phyloP scores from a whole-genome alignment of 2,113 vertebrate species.

The Myotis yumanensis region DNA sequence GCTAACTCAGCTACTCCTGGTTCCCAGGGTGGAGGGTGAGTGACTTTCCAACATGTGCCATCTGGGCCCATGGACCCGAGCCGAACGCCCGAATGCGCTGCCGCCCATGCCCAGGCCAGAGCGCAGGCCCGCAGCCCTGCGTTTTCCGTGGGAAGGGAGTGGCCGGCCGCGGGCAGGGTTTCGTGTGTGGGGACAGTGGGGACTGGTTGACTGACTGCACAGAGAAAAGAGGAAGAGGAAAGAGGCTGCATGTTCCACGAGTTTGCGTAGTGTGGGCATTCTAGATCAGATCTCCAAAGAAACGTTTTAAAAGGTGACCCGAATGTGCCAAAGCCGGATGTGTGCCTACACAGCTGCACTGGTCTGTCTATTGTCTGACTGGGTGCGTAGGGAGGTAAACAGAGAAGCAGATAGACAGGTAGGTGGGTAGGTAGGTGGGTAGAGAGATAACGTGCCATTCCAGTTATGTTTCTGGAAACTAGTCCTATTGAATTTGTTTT shows the following conservation, averaged over 20 bases:
- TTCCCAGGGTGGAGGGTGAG: too few species aligned
- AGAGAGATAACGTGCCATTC: background rate
- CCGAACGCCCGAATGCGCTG: too few species aligned
- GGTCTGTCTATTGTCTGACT: background rate
- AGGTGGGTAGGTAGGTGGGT: background rate
- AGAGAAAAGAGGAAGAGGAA: background rate
- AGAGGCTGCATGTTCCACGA: background rate
- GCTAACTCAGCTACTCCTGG: fast-evolving
- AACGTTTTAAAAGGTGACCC: background rate
- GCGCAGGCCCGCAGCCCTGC: too few species aligned
- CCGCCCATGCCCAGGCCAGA: too few species aligned
- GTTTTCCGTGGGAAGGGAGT: too few species aligned
- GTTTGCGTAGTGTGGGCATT: background rate
- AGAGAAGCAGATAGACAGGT: background rate
- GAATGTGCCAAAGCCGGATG: background rate
- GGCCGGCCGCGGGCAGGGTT: too few species aligned
- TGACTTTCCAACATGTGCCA: too few species aligned
- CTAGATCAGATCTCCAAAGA: background rate
- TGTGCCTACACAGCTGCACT: background rate
- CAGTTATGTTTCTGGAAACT: background rate
- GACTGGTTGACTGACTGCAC: background rate
- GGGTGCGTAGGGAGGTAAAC: fast-evolving
- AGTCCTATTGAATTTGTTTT: background rate
- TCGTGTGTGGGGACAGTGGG: background rate
- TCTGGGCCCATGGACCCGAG: too few species aligned